Conservation (phyloP, 2,113 vertebrate species). For the Lamprologus sp. region DNA sequence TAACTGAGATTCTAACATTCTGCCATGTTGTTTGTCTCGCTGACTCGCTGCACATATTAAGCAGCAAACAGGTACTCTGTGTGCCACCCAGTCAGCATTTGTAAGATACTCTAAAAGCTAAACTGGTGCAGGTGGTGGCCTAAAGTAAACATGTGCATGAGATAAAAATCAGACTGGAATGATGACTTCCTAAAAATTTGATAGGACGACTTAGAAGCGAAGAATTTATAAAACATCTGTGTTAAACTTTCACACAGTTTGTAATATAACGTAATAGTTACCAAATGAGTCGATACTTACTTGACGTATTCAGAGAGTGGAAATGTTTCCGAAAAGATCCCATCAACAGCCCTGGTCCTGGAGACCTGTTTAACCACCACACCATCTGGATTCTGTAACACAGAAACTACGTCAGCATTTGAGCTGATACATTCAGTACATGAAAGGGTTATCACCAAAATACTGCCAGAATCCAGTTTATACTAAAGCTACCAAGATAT, state of each 20-base stretch:
- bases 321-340: conserved; percentile 33
- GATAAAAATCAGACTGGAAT: not conserved
- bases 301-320: conserved; percentile 50
- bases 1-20: not conserved
- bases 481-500: not conserved
- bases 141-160: not conserved
- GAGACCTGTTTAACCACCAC: conserved; percentile 48
- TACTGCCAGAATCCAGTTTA: not conserved
- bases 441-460: not conserved
- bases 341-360: not conserved
- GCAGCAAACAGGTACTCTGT: not conserved
- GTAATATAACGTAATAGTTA: not conserved
- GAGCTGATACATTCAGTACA: not conserved
- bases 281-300: conserved; percentile 29
- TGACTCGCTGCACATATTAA: not conserved
- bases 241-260: not conserved
- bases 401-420: not conserved
- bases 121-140: not conserved
- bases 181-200: not conserved
- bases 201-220: not conserved
- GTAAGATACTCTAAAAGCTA: not conserved
- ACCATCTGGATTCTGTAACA: conserved; percentile 59
- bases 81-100: not conserved
- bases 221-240: fast-evolving
- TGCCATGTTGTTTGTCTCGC: fast-evolving